Percentiles rank a stretch among this genome's conserved stretches.
These are phyloP conservation scores for Masnerella sp. DNA, from an alignment of 2,888 invertebrate genomes.

Conservation along the genomic window DNA sequence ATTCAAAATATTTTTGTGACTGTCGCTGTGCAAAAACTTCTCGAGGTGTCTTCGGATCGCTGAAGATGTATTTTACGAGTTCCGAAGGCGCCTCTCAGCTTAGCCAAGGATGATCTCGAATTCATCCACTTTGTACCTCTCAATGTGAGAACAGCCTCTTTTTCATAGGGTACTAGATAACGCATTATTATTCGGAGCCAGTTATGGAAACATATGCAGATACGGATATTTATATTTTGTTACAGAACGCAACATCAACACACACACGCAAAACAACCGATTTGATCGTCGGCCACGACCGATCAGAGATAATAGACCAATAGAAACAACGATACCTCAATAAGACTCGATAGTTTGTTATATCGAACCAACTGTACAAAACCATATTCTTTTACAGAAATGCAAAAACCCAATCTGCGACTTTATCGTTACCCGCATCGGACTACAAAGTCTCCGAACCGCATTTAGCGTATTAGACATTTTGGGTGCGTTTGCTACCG, in stretches of 20 bases:
- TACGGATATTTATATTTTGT: conserved; percentile 78
- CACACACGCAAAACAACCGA: too few species aligned
- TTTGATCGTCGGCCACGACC: conserved; percentile 67
- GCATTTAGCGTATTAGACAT: conserved; percentile 62
- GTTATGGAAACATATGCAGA: conserved; percentile 71
- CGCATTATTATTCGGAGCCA: conserved; percentile 72
- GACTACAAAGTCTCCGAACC: conserved; percentile 65
- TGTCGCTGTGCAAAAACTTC: conserved; percentile 65
- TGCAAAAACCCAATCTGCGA: conserved; percentile 45
- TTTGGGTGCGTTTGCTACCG: conserved; percentile 44
- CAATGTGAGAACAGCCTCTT: conserved; percentile 59
- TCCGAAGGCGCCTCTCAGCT: conserved; percentile 50
- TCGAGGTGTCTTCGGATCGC: conserved; percentile 47
- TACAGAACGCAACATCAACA: conserved; percentile 69
- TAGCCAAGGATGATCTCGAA: conserved; percentile 54
- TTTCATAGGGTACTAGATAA: conserved; percentile 66
- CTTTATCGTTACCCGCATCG: conserved; percentile 60
- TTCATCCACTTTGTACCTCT: conserved; percentile 62
- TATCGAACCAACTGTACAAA: conserved; percentile 77
- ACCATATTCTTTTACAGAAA: conserved; percentile 77
- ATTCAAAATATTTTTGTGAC: conserved; percentile 74
- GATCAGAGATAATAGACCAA: conserved; percentile 75
- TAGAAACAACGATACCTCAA: conserved; percentile 78
- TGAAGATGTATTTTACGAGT: conserved; percentile 50
- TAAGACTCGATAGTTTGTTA: conserved; percentile 77